Conservation (phyloP, 2,797 vertebrate genomes). For the Epinephelus malabaricus region DNA sequence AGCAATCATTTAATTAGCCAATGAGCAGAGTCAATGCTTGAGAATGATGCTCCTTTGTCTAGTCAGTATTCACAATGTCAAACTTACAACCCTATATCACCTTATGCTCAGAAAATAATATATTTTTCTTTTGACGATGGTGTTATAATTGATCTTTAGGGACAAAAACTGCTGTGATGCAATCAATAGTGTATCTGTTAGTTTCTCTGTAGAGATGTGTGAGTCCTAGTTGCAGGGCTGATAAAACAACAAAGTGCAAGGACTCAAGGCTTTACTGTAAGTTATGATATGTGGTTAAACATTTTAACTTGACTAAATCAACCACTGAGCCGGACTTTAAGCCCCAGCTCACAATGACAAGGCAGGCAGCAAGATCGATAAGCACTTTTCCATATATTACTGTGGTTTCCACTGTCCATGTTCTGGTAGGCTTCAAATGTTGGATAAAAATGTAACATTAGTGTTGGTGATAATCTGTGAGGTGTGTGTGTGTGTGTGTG, state of each 20-base stretch:
- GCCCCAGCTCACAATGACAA: background rate
- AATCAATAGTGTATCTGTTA: background rate
- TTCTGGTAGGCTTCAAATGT: background rate
- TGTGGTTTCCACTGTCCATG: background rate
- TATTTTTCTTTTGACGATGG: background rate
- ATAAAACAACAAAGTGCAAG: background rate
- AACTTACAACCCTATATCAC: background rate
- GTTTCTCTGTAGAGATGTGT: background rate
- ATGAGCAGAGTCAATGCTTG: background rate
- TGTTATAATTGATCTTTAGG: background rate
- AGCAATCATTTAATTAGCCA: conserved; percentile 1
- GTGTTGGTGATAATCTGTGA: background rate
- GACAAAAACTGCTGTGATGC: conserved; percentile 1
- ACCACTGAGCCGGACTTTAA: background rate
- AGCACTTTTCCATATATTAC: background rate
- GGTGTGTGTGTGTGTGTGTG: background rate
- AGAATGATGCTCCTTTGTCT: background rate
- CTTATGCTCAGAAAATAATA: background rate
- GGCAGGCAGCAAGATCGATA: background rate
- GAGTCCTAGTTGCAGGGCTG: background rate
- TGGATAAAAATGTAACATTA: background rate
- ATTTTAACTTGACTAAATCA: background rate
- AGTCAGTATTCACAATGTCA: background rate
- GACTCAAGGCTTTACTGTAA: background rate
- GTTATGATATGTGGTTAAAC: background rate